These are phyloP conservation scores for Mesodorylaimus sp. DNA, from an alignment of 2,888 invertebrate genomes.

Conservation along the genomic window DNA sequence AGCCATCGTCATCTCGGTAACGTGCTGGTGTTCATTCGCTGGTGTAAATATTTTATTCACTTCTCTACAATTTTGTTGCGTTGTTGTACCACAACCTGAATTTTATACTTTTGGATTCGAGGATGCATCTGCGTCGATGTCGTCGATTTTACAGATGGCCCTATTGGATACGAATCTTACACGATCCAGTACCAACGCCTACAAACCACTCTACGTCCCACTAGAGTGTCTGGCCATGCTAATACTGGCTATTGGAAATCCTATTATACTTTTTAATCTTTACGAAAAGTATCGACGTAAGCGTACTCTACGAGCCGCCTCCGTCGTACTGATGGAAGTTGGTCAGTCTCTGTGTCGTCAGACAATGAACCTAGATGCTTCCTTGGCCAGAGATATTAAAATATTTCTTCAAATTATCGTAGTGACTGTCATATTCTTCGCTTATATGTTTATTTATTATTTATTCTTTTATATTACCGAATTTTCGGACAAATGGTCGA, in stretches of 20 bases:
- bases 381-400: neutral
- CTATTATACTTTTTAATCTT: constrained; percentile 24
- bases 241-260: constrained; percentile 24
- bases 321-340: constrained; percentile 23
- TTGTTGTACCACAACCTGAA: constrained; percentile 23
- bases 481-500: constrained; percentile 17
- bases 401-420: constrained; percentile 22
- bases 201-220: constrained; percentile 14
- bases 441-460: constrained; percentile 26
- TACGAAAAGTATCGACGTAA: constrained; percentile 26
- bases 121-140: neutral
- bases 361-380: neutral
- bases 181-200: constrained; percentile 20
- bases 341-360: neutral
- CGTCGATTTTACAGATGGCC: neutral
- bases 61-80: constrained; percentile 21
- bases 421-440: constrained; percentile 26
- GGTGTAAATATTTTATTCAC: constrained; percentile 21
- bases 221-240: constrained; percentile 22
- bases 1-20: constrained; percentile 17
- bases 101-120: constrained; percentile 26
- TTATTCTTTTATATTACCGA: constrained; percentile 22
- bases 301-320: constrained; percentile 15
- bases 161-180: constrained; percentile 10
- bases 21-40: constrained; percentile 21